These are phyloP conservation scores for Archips xylosteana DNA, from an alignment of 2,888 invertebrate genomes.

Conservation along the genomic window DNA sequence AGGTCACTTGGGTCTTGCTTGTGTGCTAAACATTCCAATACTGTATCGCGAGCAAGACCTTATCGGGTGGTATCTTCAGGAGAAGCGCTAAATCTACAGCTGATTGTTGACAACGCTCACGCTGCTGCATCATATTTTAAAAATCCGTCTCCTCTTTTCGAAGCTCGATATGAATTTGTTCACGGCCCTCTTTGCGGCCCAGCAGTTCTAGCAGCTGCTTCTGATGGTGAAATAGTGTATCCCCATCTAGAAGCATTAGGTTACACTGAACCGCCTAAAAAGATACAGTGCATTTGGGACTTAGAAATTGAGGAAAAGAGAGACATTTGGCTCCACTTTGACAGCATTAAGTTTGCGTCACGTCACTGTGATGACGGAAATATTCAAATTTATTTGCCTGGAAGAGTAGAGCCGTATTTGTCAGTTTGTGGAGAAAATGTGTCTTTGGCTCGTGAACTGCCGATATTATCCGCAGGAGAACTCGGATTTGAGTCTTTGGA, in stretches of 20 bases:
- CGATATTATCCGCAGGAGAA: constrained; percentile 92
- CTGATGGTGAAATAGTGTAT: constrained; percentile 95
- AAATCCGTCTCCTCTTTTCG: constrained; percentile 92
- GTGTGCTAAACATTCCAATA: constrained; percentile 87
- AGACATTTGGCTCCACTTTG: constrained; percentile 95
- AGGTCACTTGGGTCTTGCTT: constrained; percentile 90
- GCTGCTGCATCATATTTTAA: constrained; percentile 96
- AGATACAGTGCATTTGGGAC: constrained; percentile 93
- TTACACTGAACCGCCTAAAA: constrained; percentile 88
- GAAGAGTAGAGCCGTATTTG: constrained; percentile 90
- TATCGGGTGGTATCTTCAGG: constrained; percentile 91
- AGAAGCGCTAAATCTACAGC: constrained; percentile 92
- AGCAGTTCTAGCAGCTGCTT: constrained; percentile 90
- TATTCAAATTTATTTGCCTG: constrained; percentile 92
- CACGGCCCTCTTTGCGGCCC: constrained; percentile 96
- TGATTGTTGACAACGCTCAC: constrained; percentile 93
- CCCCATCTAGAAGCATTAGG: constrained; percentile 93
- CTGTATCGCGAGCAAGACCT: constrained; percentile 85
- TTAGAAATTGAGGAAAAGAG: constrained; percentile 92
- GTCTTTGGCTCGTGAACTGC: constrained; percentile 91
- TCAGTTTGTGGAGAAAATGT: constrained; percentile 95
- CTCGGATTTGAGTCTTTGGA: constrained; percentile 87
- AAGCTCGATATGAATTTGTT: constrained; percentile 95
- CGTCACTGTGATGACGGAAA: constrained; percentile 95
- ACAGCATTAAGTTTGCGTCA: constrained; percentile 94